Conservation (phyloP, 2,888 invertebrate species). For the Calameuta filiformis region DNA sequence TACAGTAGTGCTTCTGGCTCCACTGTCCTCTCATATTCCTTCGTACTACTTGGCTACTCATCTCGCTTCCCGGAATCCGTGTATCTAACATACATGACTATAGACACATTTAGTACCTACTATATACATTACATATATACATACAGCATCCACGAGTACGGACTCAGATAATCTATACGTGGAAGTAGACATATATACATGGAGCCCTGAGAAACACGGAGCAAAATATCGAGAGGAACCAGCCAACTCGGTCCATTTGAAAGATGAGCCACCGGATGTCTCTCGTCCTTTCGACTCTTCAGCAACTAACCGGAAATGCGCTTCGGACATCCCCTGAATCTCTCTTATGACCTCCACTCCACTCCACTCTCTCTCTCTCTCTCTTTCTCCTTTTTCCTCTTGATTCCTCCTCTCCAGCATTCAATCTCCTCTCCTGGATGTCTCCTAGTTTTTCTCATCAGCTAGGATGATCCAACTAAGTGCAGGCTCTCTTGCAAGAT, state of each 20-base stretch:
- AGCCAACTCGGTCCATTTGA: background rate
- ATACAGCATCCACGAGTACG: background rate
- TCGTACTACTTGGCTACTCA: background rate
- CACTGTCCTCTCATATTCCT: background rate
- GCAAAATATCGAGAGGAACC: constrained; percentile 43
- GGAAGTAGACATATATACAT: background rate
- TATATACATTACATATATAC: too few relatives aligned
- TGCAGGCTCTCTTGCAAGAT: background rate
- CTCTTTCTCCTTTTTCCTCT: background rate
- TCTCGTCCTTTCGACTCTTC: background rate
- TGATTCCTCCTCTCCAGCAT: background rate
- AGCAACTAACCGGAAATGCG: background rate
- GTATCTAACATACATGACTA: background rate
- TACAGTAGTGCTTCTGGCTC: constrained; percentile 37
- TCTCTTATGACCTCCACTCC: background rate
- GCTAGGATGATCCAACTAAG: background rate
- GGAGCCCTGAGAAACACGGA: constrained; percentile 38
- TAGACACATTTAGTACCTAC: background rate
- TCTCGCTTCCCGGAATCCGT: background rate
- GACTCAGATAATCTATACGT: background rate
- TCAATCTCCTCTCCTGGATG: constrained; percentile 10
- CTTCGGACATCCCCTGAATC: background rate
- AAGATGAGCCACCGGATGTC: background rate
- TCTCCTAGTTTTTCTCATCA: background rate
- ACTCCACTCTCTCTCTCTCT: too few relatives aligned